Evolutionary conservation across 2,797 vertebrate genomes (phyloP).

Genomic region (Peromyscus attwateri): DNA sequence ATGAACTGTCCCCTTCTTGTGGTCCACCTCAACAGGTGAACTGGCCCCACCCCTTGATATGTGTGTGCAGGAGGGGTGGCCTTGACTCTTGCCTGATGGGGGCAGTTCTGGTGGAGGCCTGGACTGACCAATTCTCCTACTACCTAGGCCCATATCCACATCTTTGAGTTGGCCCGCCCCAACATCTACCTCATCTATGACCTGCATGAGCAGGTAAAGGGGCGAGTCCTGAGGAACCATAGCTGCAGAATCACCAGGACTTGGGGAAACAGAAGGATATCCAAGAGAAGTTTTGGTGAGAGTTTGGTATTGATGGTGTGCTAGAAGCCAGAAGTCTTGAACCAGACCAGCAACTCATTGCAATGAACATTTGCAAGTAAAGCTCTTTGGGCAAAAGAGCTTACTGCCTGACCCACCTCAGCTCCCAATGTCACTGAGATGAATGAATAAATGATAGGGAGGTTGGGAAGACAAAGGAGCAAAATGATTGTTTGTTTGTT

Average conservation of each 20-base stretch:
- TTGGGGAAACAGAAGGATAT: not conserved
- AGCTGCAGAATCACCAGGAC: not conserved
- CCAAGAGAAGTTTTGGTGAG: not conserved
- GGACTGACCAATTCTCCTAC: not conserved
- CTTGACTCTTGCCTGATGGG: too few relatives aligned
- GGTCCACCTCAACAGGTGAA: too few relatives aligned
- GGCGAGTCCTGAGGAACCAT: not conserved
- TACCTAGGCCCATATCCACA: not conserved
- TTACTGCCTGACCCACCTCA: not conserved
- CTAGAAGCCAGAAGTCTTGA: not conserved
- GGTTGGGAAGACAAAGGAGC: not conserved
- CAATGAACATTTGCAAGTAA: not conserved
- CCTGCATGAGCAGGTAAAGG: not conserved
- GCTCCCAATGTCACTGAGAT: not conserved
- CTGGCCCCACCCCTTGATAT: too few relatives aligned
- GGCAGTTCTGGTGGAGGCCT: too few relatives aligned
- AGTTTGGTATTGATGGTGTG: not conserved
- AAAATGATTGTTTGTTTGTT: not conserved
- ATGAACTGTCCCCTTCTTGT: too few relatives aligned
- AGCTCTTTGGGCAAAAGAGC: not conserved
- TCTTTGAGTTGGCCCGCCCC: not conserved
- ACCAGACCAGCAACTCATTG: not conserved
- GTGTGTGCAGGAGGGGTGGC: too few relatives aligned
- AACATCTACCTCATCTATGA: not conserved
- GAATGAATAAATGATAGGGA: not conserved